Evolutionary conservation across 2,888 invertebrate species (phyloP), one percentile per base, ranked within the genome.

Genomic region (Drosophila infuscata): DNA sequence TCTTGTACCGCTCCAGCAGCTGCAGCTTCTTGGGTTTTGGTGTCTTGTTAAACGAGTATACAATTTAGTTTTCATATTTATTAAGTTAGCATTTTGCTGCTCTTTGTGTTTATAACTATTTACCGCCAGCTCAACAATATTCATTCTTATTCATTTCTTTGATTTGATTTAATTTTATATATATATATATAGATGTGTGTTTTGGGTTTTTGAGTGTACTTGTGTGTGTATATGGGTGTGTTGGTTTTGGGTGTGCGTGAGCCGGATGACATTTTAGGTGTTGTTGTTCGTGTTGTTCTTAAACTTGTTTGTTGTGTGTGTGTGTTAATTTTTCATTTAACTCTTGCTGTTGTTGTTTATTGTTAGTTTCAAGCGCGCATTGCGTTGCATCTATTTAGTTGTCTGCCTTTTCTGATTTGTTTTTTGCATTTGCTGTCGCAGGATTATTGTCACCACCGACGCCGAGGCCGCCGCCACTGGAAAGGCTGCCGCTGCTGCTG

Each of bases 371-470:
- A 63, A 75, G 81, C 85, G 87, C 84, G 71, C 75, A 58, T 78
- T 71, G 85, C 82, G 74, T 89, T 74, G 68, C 60, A 70, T 78
- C 56, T 69, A 68, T 83, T 91, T 91, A 92, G 84, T 91, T 92
- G 63, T 91, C 92, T 76, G 82, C 77, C 79, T 82, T 91, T 5
- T 92, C 92, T 54, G 54, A 62, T 90, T 91, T 92, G 61, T 79
- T 81, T 91, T 92, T 91, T 83, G 87, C 81, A 91, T 86, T 91
- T 78, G 89, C 85, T 82, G 89, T 83, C 86, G 88, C 90, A 85
- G 92, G 88, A 87, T 92, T 92, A 88, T 91, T 93, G 87, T 92
- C 93, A 79, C 81, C 89, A 70, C 79, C 80, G 74, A 78, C 82
- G 64, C 82, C 85, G 64, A 82, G 77, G 72, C 77, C 88, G 63